phyloP scores from a whole-genome alignment of 1,140 invertebrate species.

The Metopolophium dirhodum region DNA sequence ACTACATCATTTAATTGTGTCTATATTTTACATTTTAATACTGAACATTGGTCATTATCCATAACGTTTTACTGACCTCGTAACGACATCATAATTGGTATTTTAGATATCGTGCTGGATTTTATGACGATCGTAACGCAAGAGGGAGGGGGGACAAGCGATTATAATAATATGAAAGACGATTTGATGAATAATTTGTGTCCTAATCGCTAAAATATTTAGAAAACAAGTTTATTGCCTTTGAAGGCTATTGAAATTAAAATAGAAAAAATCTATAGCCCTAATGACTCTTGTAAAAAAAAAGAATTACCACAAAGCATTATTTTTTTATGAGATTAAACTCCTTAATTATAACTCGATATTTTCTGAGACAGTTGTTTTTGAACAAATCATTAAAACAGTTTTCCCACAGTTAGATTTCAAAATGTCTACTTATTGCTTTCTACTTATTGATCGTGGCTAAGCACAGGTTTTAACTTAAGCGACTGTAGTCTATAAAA shows the following conservation, averaged over 20 bases:
- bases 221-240: neutral
- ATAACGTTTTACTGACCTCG: neutral
- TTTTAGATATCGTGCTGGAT: neutral
- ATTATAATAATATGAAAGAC: neutral
- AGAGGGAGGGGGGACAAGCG: neutral
- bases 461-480: neutral
- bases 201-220: conserved; percentile 19
- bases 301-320: neutral
- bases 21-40: neutral
- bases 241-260: neutral
- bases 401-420: neutral
- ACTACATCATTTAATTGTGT: neutral
- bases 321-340: neutral
- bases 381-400: neutral
- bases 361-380: neutral
- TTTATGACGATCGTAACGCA: neutral
- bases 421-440: neutral
- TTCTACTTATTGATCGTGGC: neutral
- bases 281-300: neutral
- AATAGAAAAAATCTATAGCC: neutral
- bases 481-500: neutral
- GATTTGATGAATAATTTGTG: conserved; percentile 24
- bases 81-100: conserved; percentile 8
- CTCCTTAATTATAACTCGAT: neutral
- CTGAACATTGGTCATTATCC: neutral